Evolutionary conservation across 2,113 vertebrate species (phyloP), one percentile per base, ranked within the genome.

Genomic region (Osmerus eperlanus): DNA sequence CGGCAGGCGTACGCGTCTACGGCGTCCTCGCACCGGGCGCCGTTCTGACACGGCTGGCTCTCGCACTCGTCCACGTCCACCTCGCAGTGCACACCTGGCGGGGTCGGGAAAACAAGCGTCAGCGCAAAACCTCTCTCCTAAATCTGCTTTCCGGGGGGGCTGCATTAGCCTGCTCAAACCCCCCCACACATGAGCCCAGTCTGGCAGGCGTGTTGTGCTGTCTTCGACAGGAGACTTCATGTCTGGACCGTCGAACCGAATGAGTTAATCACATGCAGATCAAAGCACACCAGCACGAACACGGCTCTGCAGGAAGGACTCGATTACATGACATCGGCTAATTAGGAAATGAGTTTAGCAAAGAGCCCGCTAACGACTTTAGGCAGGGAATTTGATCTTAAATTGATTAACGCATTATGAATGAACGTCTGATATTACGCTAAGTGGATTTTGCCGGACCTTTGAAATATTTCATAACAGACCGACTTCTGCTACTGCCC

Each of bases 51-150:
- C 2, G 97, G 97, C 53, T 79, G 73, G 19, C 91, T 94, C 72
- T 94, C 91, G 70, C 97, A 99, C 68, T 99, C 97, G 0, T 99
- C 87, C 56, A 96, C 86, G 61, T 98, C 91, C 4, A 91, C 90
- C 87, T 94, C 92, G 77, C 97, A 99, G 2, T 91, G 87, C 4
- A 89, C 75, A 72, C 97, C 97, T 98, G 86, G 12, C 7, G 51
- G 16, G 69, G 58, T 70, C 3, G 5, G 11, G n/a, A 52, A 67
- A 18, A 6, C 36, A 47, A 23, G 15, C 8, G 4, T 15, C 9
- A 47, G 36, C 32, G 16, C 1, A 5, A n/a, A 3, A 56, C 4
- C 16, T 5, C 1, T 5, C 11, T 29, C 14, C 60, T 25, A 3
- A 62, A 2, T 67, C 11, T 59, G 7, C 41, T 7, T 47, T 47